Conservation (phyloP, 2,113 vertebrate genomes). For the Nymphicus hollandicus region DNA sequence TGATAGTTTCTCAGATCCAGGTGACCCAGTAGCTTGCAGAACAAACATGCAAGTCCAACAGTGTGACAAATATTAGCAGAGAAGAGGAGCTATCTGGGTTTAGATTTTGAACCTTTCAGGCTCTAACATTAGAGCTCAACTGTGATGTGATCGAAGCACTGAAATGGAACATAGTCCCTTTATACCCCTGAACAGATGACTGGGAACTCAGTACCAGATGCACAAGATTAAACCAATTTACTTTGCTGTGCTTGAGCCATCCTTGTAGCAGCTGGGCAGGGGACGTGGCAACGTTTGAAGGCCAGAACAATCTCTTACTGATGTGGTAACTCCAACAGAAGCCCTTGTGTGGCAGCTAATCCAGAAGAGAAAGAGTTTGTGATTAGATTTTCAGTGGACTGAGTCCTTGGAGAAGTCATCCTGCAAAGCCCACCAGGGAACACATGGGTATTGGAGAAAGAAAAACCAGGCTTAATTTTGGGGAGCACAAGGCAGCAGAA, state of each 20-base stretch:
- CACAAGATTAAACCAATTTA: slow-evolving; percentile 27
- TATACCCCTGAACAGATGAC: background rate
- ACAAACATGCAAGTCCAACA: background rate
- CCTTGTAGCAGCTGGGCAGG: background rate
- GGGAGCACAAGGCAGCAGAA: background rate
- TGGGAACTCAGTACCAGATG: background rate
- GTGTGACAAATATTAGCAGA: background rate
- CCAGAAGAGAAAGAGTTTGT: background rate
- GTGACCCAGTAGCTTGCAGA: background rate
- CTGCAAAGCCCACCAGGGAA: background rate
- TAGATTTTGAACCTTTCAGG: background rate
- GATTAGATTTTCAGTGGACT: background rate
- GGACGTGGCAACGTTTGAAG: background rate
- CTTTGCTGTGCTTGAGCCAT: background rate
- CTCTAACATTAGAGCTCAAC: background rate
- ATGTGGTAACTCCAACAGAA: rapidly evolving
- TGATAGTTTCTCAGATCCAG: background rate
- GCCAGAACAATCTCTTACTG: background rate
- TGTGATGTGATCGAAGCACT: background rate
- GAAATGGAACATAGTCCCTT: background rate
- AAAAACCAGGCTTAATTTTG: background rate
- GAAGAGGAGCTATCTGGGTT: background rate
- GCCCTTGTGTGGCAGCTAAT: background rate
- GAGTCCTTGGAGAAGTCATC: background rate
- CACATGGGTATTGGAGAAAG: background rate